Evolutionary conservation across 1,140 invertebrate species (phyloP).

Genomic region (Tetranychus cinnabarinus): DNA sequence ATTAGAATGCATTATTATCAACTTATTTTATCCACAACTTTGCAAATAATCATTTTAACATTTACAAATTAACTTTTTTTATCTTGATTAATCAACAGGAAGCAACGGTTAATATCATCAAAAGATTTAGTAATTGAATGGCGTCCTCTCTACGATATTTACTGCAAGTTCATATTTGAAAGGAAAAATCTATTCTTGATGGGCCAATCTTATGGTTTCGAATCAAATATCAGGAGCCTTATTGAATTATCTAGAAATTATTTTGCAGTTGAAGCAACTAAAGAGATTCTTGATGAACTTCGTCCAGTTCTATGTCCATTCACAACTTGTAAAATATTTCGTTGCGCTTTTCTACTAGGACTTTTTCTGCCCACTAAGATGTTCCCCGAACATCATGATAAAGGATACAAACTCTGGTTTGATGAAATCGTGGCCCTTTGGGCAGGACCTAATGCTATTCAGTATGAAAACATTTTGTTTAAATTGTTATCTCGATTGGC

Average conservation of each 20-base stretch:
- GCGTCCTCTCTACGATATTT: slow-evolving; percentile 54
- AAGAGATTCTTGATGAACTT: slow-evolving; percentile 65
- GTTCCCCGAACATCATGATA: slow-evolving; percentile 31
- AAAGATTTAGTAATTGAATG: slow-evolving; percentile 59
- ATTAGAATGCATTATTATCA: not conserved
- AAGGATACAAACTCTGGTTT: slow-evolving; percentile 54
- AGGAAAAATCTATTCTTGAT: slow-evolving; percentile 29
- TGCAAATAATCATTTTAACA: not conserved
- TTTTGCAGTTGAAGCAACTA: slow-evolving; percentile 44
- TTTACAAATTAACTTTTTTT: not conserved
- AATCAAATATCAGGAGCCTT: slow-evolving; percentile 17
- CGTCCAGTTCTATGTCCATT: slow-evolving; percentile 45
- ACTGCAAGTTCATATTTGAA: slow-evolving; percentile 26
- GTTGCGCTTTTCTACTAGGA: slow-evolving; percentile 36
- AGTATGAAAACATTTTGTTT: slow-evolving; percentile 48
- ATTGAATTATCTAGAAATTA: slow-evolving; percentile 26
- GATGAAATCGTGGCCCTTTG: slow-evolving; percentile 54
- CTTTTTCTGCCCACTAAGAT: slow-evolving; percentile 49
- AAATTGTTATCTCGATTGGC: slow-evolving; percentile 45
- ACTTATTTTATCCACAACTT: not conserved
- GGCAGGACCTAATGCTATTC: slow-evolving; percentile 41
- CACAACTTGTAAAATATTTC: slow-evolving; percentile 33
- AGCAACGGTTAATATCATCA: slow-evolving; percentile 44
- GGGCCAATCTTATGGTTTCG: slow-evolving; percentile 21
- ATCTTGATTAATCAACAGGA: slow-evolving; percentile 27